These are phyloP conservation scores for Platalea minor DNA, from an alignment of 2,797 vertebrate genomes.

Conservation along the genomic window DNA sequence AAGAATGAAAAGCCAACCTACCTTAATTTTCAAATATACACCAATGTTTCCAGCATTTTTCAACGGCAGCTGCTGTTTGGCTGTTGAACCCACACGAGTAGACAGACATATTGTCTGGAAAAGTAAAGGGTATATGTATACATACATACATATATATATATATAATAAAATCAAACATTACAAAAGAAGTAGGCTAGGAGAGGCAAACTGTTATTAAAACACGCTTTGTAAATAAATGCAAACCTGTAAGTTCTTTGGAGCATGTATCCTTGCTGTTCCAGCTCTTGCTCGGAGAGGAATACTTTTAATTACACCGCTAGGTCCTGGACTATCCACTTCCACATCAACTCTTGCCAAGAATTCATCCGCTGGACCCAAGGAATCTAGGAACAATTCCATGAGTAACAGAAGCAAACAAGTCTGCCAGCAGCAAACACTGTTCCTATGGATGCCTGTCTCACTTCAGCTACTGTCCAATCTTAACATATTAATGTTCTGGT, in stretches of 20 bases:
- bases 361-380: constrained; percentile 85
- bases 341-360: constrained; percentile 88
- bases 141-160: neutral
- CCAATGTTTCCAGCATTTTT: constrained; percentile 96
- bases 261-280: constrained; percentile 89
- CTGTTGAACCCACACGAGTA: constrained; percentile 77
- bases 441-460: neutral
- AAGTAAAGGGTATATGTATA: neutral
- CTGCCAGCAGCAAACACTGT: neutral
- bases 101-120: constrained; percentile 84
- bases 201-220: neutral
- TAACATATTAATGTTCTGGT: neutral
- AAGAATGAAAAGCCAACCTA: constrained; percentile 29
- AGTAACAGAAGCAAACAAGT: neutral
- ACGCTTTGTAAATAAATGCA: neutral
- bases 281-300: constrained; percentile 85
- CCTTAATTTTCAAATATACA: constrained; percentile 84
- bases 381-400: constrained; percentile 69
- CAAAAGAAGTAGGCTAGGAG: neutral
- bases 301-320: constrained; percentile 85
- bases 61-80: constrained; percentile 85
- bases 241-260: constrained; percentile 92
- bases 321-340: constrained; percentile 92
- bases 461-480: neutral
- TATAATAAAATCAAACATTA: neutral